Evolutionary conservation across 2,113 vertebrate genomes (phyloP), one percentile per base, ranked within the genome.

Genomic region (Onychostruthus taczanowskii): DNA sequence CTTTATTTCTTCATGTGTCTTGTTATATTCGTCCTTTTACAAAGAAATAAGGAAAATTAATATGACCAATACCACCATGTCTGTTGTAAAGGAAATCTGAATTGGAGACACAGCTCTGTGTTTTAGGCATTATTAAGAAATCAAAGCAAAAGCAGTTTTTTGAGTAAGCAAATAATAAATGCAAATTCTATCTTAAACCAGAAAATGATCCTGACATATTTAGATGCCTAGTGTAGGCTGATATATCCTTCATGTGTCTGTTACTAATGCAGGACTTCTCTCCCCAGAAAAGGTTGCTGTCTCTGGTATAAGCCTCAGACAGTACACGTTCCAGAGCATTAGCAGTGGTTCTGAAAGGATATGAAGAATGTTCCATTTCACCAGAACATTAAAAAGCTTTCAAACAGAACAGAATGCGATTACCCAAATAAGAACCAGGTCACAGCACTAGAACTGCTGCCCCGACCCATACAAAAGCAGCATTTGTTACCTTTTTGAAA

Each of bases 321-420:
- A 88, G 39, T 66, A 74, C 69, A 70, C 88, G 63, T 90, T 95
- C 59, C 90, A 47, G 62, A 90, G 55, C 11, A 1, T 73, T 85
- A 93, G 62, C 20, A 13, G 28, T 68, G 7, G 1, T 79, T 93
- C 75, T 62, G 70, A 88, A 90, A 87, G 27, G 23, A 55, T 86
- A 73, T 21, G 55, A 83, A 90, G 78, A 90, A 85, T 92, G 73
- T 94, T 93, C 88, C 20, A 62, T 94, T 92, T 92, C 63, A 73
- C 11, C 26, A 77, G 88, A 92, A 80, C 28, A 73, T 77, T 90
- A 55, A 63, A 96, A 94, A 94, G 59, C 67, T 96, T 94, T 90
- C 75, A 62, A 58, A 88, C 16, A 66, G 85, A 77, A 92, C 82
- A 92, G 85, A 88, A 88, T 92, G 82, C 49, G 83, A 58, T 66